Percentiles rank a stretch among this genome's conserved stretches.
Conservation (phyloP, 2,113 vertebrate species). For the Gallinago media region DNA sequence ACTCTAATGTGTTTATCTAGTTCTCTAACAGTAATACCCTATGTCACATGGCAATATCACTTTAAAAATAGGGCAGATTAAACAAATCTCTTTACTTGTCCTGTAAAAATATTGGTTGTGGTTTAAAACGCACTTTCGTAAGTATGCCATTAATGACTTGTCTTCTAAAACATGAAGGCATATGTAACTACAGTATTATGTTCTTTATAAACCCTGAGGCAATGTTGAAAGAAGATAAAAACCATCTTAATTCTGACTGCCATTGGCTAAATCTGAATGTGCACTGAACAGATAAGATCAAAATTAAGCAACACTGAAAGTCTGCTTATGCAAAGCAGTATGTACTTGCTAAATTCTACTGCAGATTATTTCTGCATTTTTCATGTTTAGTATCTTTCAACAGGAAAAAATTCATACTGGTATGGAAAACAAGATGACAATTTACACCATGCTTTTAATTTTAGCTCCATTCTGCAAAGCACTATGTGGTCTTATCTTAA, state of each 20-base stretch:
- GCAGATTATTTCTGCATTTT: not conserved
- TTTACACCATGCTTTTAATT: not conserved
- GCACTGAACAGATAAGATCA: not conserved
- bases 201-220: not conserved
- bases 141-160: conserved; percentile 25
- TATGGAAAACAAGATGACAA: not conserved
- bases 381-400: not conserved
- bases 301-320: conserved; percentile 19
- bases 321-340: not conserved
- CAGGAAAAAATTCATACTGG: not conserved
- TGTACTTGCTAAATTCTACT: not conserved
- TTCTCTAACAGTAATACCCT: conserved; percentile 66
- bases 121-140: conserved; percentile 36
- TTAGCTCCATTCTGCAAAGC: not conserved
- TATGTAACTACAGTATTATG: conserved; percentile 4
- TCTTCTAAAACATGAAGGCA: conserved; percentile 24
- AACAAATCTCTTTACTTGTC: conserved; percentile 82
- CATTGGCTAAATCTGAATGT: not conserved
- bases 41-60: conserved; percentile 63
- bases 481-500: not conserved
- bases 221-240: conserved; percentile 33
- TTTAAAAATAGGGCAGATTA: conserved; percentile 86
- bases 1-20: conserved; percentile 69
- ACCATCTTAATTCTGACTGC: not conserved
- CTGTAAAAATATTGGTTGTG: conserved; percentile 70